Percentiles rank a stretch among this genome's conserved stretches.
phyloP scores from a whole-genome alignment of 1,140 invertebrate species.

The Nephila pilipes region DNA sequence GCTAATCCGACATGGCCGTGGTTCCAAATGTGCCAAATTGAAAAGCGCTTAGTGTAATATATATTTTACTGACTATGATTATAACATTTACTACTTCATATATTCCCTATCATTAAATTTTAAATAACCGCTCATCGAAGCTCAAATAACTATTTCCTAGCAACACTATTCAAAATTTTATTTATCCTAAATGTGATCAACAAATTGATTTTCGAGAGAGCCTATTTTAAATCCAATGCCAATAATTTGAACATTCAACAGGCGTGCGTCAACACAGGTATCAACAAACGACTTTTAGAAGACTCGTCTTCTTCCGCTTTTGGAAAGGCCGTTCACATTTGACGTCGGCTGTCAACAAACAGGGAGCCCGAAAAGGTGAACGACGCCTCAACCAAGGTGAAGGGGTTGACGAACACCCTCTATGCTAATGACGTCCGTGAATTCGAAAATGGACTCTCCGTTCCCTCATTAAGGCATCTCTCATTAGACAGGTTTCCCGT shows the following conservation, averaged over 20 bases:
- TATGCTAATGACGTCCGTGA: constrained; percentile 53
- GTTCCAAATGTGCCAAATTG: too few relatives aligned
- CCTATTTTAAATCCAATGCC: too few relatives aligned
- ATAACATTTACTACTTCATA: too few relatives aligned
- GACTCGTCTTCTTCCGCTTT: not conserved
- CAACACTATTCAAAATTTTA: too few relatives aligned
- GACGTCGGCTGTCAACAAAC: not conserved
- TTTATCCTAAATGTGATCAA: too few relatives aligned
- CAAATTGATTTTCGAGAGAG: too few relatives aligned
- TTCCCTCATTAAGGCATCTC: not conserved
- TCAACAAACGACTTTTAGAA: not conserved
- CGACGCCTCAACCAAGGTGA: constrained; percentile 1
- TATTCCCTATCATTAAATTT: too few relatives aligned
- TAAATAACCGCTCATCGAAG: too few relatives aligned
- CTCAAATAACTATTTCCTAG: too few relatives aligned
- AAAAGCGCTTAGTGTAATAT: too few relatives aligned
- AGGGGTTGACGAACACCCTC: constrained; percentile 49
- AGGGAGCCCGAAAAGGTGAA: not conserved
- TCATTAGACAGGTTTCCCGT: not conserved
- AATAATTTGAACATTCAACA: not conserved
- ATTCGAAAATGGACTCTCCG: not conserved
- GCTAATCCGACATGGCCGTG: too few relatives aligned
- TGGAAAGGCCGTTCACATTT: not conserved
- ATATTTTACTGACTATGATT: too few relatives aligned
- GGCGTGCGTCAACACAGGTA: not conserved